These are phyloP conservation scores for Enteromius trimaculatus DNA, from an alignment of 2,797 vertebrate genomes.

Conservation along the genomic window DNA sequence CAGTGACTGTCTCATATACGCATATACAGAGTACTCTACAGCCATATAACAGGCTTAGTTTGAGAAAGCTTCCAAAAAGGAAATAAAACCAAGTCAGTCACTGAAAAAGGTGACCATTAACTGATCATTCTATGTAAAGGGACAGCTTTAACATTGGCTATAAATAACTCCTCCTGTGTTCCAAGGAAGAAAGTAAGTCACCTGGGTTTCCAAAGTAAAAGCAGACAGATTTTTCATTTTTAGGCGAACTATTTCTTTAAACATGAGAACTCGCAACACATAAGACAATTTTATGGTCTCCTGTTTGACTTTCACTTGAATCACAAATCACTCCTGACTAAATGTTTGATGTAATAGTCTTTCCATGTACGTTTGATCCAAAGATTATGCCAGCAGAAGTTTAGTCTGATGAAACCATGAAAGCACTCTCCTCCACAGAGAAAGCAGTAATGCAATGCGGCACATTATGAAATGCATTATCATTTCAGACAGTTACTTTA, in stretches of 20 bases:
- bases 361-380: conserved; percentile 44
- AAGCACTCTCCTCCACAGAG: conserved; percentile 29
- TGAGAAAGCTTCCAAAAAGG: not conserved
- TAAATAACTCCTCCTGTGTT: not conserved
- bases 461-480: conserved; percentile 41
- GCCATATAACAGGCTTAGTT: not conserved
- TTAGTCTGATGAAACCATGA: conserved; percentile 40
- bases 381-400: conserved; percentile 35
- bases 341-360: conserved; percentile 45
- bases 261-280: not conserved
- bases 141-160: not conserved
- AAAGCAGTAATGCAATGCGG: conserved; percentile 28
- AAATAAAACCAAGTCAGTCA: not conserved
- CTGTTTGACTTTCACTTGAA: conserved; percentile 29
- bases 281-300: conserved; percentile 19
- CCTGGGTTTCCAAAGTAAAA: not conserved
- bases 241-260: not conserved
- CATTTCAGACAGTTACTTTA: conserved; percentile 46
- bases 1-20: not conserved
- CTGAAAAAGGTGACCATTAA: not conserved
- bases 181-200: not conserved
- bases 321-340: conserved; percentile 38
- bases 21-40: not conserved
- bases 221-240: not conserved
- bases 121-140: not conserved